phyloP scores from a whole-genome alignment of 2,797 vertebrate species.

The Hydrocynus forskahlii region DNA sequence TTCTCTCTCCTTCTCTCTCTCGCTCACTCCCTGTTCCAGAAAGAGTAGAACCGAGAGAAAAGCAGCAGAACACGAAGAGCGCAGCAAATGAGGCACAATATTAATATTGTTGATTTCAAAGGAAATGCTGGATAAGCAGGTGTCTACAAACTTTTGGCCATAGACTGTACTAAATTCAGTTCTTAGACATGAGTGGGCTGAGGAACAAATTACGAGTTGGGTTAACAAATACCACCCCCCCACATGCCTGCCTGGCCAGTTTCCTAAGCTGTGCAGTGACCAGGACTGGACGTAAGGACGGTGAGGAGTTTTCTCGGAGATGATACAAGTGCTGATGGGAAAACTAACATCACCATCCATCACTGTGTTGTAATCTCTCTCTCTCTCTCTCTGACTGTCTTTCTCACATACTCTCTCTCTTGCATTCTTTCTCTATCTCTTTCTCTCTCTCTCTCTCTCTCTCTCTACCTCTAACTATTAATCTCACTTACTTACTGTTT shows the following conservation, averaged over 20 bases:
- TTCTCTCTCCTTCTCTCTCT: not conserved
- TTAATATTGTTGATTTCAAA: not conserved
- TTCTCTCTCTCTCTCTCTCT: no score
- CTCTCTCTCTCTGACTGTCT: conserved; percentile 8
- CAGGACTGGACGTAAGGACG: conserved; percentile 44
- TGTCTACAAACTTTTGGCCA: not conserved
- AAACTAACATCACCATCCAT: conserved; percentile 1
- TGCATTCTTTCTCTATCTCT: no score
- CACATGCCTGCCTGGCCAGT: no score
- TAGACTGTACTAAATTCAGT: no score
- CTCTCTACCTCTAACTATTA: no score
- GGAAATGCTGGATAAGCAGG: not conserved
- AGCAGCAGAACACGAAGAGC: not conserved
- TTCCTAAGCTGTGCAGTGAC: not conserved
- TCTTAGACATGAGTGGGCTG: not conserved
- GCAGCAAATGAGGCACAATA: no score
- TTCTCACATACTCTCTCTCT: no score
- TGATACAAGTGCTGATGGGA: not conserved
- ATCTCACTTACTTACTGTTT: not conserved
- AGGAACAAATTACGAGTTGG: not conserved
- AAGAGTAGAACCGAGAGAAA: no score
- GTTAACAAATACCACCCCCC: not conserved
- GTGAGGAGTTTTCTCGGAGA: not conserved
- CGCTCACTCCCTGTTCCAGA: not conserved
- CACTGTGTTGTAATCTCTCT: conserved; percentile 50